Evolutionary conservation across 35 echinoderm and acorn worm species (phyloP).

Genomic region (Apostichopus californicus): DNA sequence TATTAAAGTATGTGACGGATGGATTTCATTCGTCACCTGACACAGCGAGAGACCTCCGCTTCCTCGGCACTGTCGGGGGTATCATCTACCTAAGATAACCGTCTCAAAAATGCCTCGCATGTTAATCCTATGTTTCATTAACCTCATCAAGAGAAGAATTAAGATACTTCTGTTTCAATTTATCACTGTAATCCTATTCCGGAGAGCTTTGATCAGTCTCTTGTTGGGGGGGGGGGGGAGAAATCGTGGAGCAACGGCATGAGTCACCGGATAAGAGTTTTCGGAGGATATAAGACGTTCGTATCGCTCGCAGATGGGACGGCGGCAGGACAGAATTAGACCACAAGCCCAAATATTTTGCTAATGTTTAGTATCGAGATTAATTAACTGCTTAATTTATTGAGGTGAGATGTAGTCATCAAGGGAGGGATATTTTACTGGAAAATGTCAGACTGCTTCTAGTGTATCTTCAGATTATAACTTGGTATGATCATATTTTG

Average conservation of each 20-base stretch:
- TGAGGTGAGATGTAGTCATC: too few relatives aligned
- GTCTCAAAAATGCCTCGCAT: conserved; percentile 13
- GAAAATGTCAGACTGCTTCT: too few relatives aligned
- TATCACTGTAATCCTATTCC: neutral
- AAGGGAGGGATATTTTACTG: too few relatives aligned
- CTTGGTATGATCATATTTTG: too few relatives aligned
- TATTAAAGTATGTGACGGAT: neutral
- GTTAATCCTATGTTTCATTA: conserved; percentile 23
- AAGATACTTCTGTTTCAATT: neutral
- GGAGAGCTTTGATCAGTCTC: neutral
- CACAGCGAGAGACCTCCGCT: too few relatives aligned
- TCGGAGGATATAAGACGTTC: neutral
- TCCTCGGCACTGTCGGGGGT: neutral
- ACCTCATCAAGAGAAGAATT: conserved; percentile 18
- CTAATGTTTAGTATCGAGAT: too few relatives aligned
- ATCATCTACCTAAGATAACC: neutral
- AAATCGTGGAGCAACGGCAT: neutral
- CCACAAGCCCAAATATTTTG: neutral
- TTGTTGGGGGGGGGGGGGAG: neutral
- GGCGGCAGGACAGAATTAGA: neutral
- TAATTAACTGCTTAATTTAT: too few relatives aligned
- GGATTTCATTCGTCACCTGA: neutral
- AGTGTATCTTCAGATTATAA: too few relatives aligned
- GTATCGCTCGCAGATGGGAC: neutral
- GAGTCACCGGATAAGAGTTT: neutral